A percentile compares a stretch with the other conserved stretches of the same genome.
These are phyloP conservation scores for Bruchidius siliquastri DNA, from an alignment of 2,888 invertebrate genomes.

Conservation along the genomic window DNA sequence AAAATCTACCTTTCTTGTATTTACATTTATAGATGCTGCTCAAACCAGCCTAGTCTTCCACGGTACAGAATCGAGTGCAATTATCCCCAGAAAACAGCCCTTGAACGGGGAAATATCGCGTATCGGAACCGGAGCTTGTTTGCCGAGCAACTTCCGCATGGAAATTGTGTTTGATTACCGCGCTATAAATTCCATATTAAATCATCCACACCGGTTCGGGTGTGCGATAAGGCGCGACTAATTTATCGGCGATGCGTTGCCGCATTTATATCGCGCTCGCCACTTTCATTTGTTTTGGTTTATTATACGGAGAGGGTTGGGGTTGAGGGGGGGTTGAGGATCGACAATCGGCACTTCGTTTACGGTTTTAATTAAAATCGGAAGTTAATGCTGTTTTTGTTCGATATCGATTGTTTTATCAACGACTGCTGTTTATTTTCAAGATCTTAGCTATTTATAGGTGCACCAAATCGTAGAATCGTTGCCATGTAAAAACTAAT, in stretches of 20 bases:
- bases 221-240: background rate
- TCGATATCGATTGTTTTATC: background rate
- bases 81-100: background rate
- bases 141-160: constrained; percentile 3
- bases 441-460: too few relatives aligned
- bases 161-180: constrained; percentile 7
- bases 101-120: background rate
- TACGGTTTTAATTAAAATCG: background rate
- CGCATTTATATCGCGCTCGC: background rate
- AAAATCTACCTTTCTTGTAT: too few relatives aligned
- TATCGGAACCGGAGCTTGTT: background rate
- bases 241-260: constrained; percentile 1
- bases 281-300: background rate
- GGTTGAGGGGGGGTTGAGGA: background rate
- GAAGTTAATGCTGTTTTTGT: background rate
- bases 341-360: background rate
- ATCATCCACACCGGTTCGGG: constrained; percentile 1
- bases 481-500: too few relatives aligned
- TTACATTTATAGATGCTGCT: too few relatives aligned
- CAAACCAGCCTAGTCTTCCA: too few relatives aligned
- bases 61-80: too few relatives aligned
- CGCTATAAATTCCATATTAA: constrained; percentile 5
- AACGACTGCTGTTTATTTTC: background rate
- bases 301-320: background rate
- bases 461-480: too few relatives aligned